Percentiles rank a stretch among this genome's conserved stretches.
Conservation (phyloP, 1,140 invertebrate species). For the Brachionus angularis region DNA sequence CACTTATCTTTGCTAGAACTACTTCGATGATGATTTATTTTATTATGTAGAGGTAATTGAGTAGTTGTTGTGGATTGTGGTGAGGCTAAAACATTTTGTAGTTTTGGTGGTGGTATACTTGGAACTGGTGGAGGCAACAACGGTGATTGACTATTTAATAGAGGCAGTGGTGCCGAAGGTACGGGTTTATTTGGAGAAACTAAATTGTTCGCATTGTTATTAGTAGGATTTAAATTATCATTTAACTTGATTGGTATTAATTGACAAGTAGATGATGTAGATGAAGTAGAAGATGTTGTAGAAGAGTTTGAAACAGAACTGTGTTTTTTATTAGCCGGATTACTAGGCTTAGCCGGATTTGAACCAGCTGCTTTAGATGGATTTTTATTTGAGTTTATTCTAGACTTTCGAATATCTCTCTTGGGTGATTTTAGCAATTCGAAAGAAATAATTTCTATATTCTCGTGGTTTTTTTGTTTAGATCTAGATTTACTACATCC, state of each 20-base stretch:
- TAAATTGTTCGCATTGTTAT: background rate
- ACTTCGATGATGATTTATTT: conserved; percentile 33
- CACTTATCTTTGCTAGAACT: background rate
- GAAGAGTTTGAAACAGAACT: too few species aligned
- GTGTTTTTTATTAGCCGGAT: too few species aligned
- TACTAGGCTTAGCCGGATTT: too few species aligned
- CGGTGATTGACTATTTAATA: conserved; percentile 2
- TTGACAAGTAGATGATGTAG: conserved; percentile 12
- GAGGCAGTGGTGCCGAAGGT: conserved; percentile 19
- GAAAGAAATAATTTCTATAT: conserved; percentile 29
- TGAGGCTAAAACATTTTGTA: background rate
- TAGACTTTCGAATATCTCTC: background rate
- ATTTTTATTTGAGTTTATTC: background rate
- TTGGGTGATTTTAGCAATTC: conserved; percentile 21
- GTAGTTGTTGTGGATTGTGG: background rate
- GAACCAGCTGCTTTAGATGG: background rate
- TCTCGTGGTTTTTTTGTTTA: background rate
- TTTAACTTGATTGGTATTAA: conserved; percentile 22
- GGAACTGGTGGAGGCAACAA: conserved; percentile 28
- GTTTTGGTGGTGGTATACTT: conserved; percentile 19
- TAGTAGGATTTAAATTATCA: conserved; percentile 1
- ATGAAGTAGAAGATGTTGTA: conserved; percentile 13
- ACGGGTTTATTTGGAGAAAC: background rate
- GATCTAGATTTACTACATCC: background rate
- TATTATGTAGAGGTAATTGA: too few species aligned